These are phyloP conservation scores for Cyclura pinguis DNA, from an alignment of 2,797 vertebrate species.

Conservation along the genomic window DNA sequence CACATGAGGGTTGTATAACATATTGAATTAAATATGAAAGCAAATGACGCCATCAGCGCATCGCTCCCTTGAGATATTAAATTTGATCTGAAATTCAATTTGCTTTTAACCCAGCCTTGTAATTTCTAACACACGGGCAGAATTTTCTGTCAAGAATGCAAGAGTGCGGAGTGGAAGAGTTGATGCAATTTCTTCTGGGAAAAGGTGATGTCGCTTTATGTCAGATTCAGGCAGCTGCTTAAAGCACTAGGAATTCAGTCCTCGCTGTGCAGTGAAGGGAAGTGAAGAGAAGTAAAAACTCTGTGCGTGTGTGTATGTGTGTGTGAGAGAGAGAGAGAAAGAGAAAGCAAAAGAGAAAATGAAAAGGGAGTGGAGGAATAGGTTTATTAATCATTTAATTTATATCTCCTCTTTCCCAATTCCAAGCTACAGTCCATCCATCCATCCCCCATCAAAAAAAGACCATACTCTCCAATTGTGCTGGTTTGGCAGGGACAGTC, in stretches of 20 bases:
- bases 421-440: too few species aligned
- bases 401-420: too few species aligned
- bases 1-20: conserved; percentile 16
- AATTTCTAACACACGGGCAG: conserved; percentile 13
- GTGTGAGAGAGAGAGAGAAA: not conserved
- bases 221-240: conserved; percentile 23
- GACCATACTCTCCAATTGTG: not conserved
- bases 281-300: not conserved
- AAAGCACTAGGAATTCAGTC: not conserved
- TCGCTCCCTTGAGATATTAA: conserved; percentile 25
- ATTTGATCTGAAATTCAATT: conserved; percentile 42
- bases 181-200: conserved; percentile 15
- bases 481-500: too few species aligned
- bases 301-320: not conserved
- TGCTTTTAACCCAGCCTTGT: conserved; percentile 17
- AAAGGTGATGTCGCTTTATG: conserved; percentile 21
- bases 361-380: not conserved
- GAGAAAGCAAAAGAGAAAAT: not conserved
- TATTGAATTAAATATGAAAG: conserved; percentile 43
- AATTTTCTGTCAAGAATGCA: conserved; percentile 25
- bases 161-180: conserved; percentile 24
- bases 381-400: too few species aligned
- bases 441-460: too few species aligned
- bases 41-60: conserved; percentile 32
- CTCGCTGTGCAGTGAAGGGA: not conserved